Evolutionary conservation across 2,113 vertebrate genomes (phyloP), one percentile per base, ranked within the genome.

Genomic region (Sprattus sprattus): DNA sequence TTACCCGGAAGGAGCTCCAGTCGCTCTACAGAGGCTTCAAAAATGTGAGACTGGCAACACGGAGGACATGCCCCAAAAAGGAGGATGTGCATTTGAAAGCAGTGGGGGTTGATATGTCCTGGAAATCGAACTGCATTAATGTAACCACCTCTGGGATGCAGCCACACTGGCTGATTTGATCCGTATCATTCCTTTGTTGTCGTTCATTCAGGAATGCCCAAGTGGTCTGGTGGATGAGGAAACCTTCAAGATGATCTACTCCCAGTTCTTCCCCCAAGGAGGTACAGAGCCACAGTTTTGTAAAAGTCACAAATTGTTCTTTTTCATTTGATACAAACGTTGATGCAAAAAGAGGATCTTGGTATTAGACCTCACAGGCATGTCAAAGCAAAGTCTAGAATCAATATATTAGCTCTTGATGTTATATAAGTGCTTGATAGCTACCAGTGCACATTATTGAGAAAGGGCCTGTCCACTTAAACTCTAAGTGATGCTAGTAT

Each of bases 11-110:
- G 83, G 97, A 97, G 89, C 94, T 97, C 2, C 96, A 96, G 78
- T 96, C 95, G 0, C 95, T 97, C 50, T 97, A 97, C 90, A 93
- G 97, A 0, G 96, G 97, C 90, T 97, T 97, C 91, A 97, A 97
- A 90, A 97, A 94, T 0, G 97, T 97, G 89, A 94, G 96, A 60
- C 45, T 85, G 28, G 45, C 4, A 15, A 2, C 11, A 28, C 20
- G 45, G 32, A 49, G 18, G 18, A 57, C 18, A 22, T 4, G 54
- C 20, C 20, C 54, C 20, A 22, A 57, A 20, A 57, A 22, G 54
- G 18, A 60, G 54, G 8, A 49, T 11, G 13, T 49, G 47, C 46
- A 8, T 8, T 47, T 47, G 4, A 7, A 60, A 60, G 54, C 18
- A 60, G 54, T n/a, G 54, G 54, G 54, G 20, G 54, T 60, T 60